phyloP scores from a whole-genome alignment of 2,797 vertebrate species.

The Cyclopterus lumpus region DNA sequence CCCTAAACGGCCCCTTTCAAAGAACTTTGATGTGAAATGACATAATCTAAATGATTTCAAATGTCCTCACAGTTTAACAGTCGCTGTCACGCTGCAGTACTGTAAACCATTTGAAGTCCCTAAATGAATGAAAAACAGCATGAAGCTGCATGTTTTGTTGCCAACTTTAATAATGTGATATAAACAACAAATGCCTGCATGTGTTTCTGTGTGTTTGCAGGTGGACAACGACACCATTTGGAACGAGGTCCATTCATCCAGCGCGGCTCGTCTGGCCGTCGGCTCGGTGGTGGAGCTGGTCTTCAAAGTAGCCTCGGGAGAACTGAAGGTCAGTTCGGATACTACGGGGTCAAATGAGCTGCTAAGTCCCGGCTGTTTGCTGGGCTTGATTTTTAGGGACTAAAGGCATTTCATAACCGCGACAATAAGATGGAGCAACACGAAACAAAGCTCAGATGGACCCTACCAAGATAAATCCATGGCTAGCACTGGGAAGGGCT shows the following conservation, averaged over 20 bases:
- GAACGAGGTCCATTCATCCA: slow-evolving; percentile 96
- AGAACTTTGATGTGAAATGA: slow-evolving; percentile 47
- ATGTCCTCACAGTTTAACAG: slow-evolving; percentile 38
- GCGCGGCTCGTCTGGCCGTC: slow-evolving; percentile 93
- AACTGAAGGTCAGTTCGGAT: slow-evolving; percentile 89
- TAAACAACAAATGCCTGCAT: slow-evolving; percentile 10
- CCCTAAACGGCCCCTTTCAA: slow-evolving; percentile 31
- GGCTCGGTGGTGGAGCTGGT: slow-evolving; percentile 96
- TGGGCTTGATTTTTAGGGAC: neutral
- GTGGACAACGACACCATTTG: slow-evolving; percentile 99
- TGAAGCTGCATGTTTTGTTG: slow-evolving; percentile 5
- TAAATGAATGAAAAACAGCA: slow-evolving; percentile 30
- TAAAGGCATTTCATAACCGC: slow-evolving; percentile 9
- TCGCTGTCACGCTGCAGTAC: slow-evolving; percentile 4
- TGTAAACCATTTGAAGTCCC: slow-evolving; percentile 26
- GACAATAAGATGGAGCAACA: neutral
- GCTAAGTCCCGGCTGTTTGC: neutral
- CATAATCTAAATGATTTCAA: slow-evolving; percentile 45
- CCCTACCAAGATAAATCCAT: neutral
- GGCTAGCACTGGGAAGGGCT: slow-evolving; percentile 8
- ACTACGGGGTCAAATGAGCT: neutral
- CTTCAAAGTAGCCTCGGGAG: slow-evolving; percentile 95
- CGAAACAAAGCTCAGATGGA: slow-evolving; percentile 18
- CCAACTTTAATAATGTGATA: neutral
- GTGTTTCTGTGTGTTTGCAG: slow-evolving; percentile 72